Evolutionary conservation across 1,140 invertebrate genomes (phyloP).

Genomic region (Eufriesea mexicana): DNA sequence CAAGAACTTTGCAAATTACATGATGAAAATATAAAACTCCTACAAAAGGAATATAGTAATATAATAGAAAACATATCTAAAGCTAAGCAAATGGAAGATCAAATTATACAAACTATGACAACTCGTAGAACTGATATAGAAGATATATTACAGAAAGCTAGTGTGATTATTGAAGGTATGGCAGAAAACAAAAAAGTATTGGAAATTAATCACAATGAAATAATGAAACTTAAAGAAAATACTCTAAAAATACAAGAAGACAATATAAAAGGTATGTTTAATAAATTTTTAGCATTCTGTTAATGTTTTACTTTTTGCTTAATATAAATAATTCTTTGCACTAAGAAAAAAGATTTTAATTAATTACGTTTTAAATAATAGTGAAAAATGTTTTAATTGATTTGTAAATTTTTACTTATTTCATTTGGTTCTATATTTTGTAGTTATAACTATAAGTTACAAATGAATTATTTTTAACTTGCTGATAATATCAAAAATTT

Average conservation of each 20-base stretch:
- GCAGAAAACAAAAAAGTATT: constrained; percentile 69
- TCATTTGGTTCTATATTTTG: neutral
- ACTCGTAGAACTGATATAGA: constrained; percentile 70
- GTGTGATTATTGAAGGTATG: constrained; percentile 67
- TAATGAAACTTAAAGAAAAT: constrained; percentile 60
- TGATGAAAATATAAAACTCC: constrained; percentile 68
- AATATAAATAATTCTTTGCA: neutral
- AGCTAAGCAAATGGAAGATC: constrained; percentile 75
- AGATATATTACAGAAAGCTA: constrained; percentile 72
- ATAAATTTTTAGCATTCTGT: constrained; percentile 1
- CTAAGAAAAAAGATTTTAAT: too few relatives aligned
- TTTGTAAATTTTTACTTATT: neutral
- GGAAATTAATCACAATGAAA: constrained; percentile 65
- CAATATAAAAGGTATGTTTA: constrained; percentile 71
- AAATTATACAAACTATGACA: constrained; percentile 71
- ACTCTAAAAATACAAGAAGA: constrained; percentile 72
- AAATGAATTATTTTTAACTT: neutral
- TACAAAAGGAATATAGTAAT: constrained; percentile 76
- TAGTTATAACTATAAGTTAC: neutral
- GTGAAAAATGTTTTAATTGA: constrained; percentile 24
- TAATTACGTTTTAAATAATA: neutral
- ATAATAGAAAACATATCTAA: constrained; percentile 75
- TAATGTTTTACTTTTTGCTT: neutral
- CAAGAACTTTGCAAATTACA: constrained; percentile 74
- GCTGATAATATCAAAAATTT: too few relatives aligned